phyloP scores from a whole-genome alignment of 2,113 vertebrate species.

The Lasiurus cinereus region DNA sequence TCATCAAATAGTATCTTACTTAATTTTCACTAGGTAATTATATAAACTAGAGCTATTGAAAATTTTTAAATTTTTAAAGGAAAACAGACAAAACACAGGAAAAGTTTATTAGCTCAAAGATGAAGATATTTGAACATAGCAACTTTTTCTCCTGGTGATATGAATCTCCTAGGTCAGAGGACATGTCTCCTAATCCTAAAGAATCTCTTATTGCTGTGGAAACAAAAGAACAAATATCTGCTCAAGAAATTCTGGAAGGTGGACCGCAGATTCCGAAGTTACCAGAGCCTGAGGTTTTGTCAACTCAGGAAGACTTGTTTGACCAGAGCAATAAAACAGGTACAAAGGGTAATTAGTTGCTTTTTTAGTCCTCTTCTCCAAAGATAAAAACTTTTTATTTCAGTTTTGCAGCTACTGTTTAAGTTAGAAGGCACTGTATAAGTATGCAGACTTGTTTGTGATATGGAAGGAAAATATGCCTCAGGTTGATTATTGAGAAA shows the following conservation, averaged over 20 bases:
- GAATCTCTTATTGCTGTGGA: conserved; percentile 74
- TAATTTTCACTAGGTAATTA: conserved; percentile 42
- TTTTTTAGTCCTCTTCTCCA: not conserved
- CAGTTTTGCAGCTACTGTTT: conserved; percentile 42
- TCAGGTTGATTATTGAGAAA: conserved; percentile 44
- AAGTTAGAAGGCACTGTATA: conserved; percentile 12
- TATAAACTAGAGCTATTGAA: not conserved
- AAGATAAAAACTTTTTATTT: conserved; percentile 44
- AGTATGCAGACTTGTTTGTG: conserved; percentile 30
- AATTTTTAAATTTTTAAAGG: conserved; percentile 52
- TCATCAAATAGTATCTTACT: conserved; percentile 37
- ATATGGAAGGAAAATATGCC: conserved; percentile 42
- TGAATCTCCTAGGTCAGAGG: conserved; percentile 84
- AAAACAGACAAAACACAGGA: not conserved
- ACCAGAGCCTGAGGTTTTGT: conserved; percentile 88
- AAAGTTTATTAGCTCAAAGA: conserved; percentile 43
- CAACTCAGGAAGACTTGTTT: conserved; percentile 95
- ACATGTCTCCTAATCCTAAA: conserved; percentile 87
- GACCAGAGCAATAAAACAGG: conserved; percentile 87
- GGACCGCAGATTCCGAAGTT: conserved; percentile 75
- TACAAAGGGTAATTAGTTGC: conserved; percentile 64
- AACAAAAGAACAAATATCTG: conserved; percentile 65
- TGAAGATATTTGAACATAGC: conserved; percentile 60
- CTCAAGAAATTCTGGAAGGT: conserved; percentile 85
- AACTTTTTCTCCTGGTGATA: conserved; percentile 44